phyloP scores from a whole-genome alignment of 1,140 invertebrate species.

The Drosophila athabasca region DNA sequence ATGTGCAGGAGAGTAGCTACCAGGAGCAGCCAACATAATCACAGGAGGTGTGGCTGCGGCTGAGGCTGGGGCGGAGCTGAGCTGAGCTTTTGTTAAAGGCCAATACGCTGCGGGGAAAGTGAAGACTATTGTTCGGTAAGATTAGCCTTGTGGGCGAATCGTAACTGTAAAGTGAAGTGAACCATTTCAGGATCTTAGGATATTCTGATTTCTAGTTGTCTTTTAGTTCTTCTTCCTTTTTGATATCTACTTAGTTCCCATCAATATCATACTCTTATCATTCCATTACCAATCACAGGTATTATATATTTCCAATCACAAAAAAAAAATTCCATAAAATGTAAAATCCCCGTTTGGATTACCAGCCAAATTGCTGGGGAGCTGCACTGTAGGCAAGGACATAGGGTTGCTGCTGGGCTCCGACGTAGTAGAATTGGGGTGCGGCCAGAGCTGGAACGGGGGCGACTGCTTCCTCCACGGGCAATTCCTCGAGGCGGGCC shows the following conservation, averaged over 20 bases:
- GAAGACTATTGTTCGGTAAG: not conserved
- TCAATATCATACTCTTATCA: not conserved
- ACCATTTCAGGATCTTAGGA: too few species aligned
- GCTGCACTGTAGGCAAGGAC: conserved; percentile 54
- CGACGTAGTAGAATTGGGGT: conserved; percentile 58
- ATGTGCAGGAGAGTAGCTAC: not conserved
- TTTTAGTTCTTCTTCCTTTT: too few species aligned
- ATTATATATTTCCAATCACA: conserved; percentile 6
- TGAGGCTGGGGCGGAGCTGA: conserved; percentile 11
- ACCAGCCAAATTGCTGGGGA: conserved; percentile 61
- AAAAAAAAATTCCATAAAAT: conserved; percentile 9
- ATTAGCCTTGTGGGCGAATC: not conserved
- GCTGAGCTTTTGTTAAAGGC: conserved; percentile 45
- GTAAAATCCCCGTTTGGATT: not conserved
- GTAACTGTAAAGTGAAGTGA: too few species aligned
- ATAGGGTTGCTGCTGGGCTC: conserved; percentile 55
- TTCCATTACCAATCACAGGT: conserved; percentile 6
- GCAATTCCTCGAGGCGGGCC: conserved; percentile 64
- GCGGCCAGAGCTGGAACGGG: conserved; percentile 17
- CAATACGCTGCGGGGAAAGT: conserved; percentile 23
- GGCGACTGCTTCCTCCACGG: conserved; percentile 35
- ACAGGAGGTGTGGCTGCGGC: not conserved
- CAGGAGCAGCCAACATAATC: not conserved
- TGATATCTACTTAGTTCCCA: too few species aligned
- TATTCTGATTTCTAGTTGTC: not conserved